Evolutionary conservation across 1,140 invertebrate species (phyloP), one percentile per base, ranked within the genome.

Genomic region (Brachionus asplanchnoidis): DNA sequence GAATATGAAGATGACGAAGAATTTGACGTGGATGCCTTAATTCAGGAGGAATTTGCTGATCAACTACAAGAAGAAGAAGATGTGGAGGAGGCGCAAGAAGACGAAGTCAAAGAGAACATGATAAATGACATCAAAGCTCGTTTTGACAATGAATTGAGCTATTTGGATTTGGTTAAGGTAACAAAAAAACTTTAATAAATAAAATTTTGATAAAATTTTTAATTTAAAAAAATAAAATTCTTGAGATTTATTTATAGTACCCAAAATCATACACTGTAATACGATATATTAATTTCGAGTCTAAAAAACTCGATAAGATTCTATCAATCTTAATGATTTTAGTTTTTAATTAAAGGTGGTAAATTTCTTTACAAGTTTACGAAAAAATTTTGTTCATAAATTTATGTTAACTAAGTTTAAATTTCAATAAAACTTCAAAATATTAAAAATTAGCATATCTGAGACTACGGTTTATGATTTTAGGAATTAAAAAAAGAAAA

Each of bases 1-100:
- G 66, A 68, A 23, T 46, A 84, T 23, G 82, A 84, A 80, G 82
- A 84, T 20, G 82, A 70, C 2, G 82, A 84, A n/a, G 82, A 84
- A 12, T 70, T 73, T 46, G 82, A 84, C 20, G 66, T 84, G 6
- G 82, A 84, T 46, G 82, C 82, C n/a, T 4, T 84, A 23, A 84
- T 84, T 8, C 82, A 75, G 23, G 82, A 84, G 44, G 82, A 73
- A 36, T 84, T 84, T 53, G n/a, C 42, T 7, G 82, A 84, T 26
- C 73, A 77, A 20, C 40, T 73, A 77, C 88, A 90, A 86, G 89
- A 88, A 66, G 89, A 90, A 77, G 88, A 89, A 42, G 89, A 90
- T 70, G 89, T 88, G 56, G 89, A 90, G 60, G 89, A 90, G 84
- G 89, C 89, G 84, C 82, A 87, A 60, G 89, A 90, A 85, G 88